Evolutionary conservation across 1,140 invertebrate genomes (phyloP), one percentile per base, ranked within the genome.

Genomic region (Neuroterus valhalla): DNA sequence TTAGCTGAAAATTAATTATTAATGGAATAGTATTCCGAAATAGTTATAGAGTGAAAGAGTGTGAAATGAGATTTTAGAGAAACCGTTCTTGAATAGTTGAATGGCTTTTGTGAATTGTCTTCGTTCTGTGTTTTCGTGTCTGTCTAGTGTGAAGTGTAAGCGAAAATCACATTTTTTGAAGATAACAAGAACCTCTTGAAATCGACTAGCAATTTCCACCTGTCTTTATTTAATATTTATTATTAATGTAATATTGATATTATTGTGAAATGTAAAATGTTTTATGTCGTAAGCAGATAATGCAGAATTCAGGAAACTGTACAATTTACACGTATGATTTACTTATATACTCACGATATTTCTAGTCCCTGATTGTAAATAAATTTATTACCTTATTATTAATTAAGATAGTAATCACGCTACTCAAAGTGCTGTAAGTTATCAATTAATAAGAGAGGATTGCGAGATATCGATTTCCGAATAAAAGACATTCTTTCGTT

Each of bases 341-440:
- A 62, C n/a, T 62, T 31, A 62, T 31, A 62, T 11, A 62, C 55
- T 38, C 21, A 31, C 31, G 31, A 38, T 62, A 62, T 38, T 38
- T 62, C 55, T 62, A 62, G 55, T 62, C 55, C 12, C 26, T n/a
- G 23, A 62, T 62, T 62, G 23, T 62, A 62, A n/a, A 62, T 62
- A 62, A 2, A 62, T 62, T 62, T 62, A 62, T 62, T 62, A 62
- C 26, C 21, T 62, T 15, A 62, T 55, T 26, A 26, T 38, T 62
- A 38, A 31, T 62, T 62, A 26, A 3, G 31, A 62, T 31, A 62
- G 11, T 62, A 62, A 15, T 26, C 31, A 62, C 55, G 26, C 26
- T 62, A 31, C 21, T 55, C 26, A 55, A 14, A 23, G 52, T 55
- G 48, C 31, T 62, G 14, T 62, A 10, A 62, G 55, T 62, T 62